These are phyloP conservation scores for Agrilus biguttatus DNA, from an alignment of 2,888 invertebrate species.

Conservation along the genomic window DNA sequence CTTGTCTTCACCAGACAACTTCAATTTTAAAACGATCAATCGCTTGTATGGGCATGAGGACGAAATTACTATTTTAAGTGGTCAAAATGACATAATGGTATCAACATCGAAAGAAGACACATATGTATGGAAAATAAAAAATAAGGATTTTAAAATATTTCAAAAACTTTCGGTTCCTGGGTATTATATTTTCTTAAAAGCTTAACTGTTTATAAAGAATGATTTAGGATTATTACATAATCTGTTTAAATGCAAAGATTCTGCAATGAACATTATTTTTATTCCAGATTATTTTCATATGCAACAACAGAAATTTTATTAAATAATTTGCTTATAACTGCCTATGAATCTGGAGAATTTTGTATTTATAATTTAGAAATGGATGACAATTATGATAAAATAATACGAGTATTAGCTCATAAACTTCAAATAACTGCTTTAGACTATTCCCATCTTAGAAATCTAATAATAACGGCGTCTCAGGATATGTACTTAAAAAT, in stretches of 20 bases:
- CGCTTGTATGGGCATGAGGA: constrained; percentile 15
- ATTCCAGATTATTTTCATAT: constrained; percentile 11
- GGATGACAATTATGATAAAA: constrained; percentile 9
- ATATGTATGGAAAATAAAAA: constrained; percentile 13
- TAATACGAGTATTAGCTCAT: constrained; percentile 13
- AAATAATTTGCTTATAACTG: constrained; percentile 14
- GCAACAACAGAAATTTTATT: constrained; percentile 13
- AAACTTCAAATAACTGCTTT: constrained; percentile 15
- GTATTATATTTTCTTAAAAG: constrained; percentile 5
- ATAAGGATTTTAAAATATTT: constrained; percentile 12
- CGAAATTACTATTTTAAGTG: constrained; percentile 12
- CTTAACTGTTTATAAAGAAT: neutral
- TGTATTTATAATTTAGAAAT: constrained; percentile 14
- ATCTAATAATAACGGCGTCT: constrained; percentile 14
- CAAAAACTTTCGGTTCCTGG: constrained; percentile 13
- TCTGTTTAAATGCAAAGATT: too few species aligned
- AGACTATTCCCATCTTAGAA: constrained; percentile 14
- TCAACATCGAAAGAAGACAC: constrained; percentile 13
- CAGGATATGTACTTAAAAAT: constrained; percentile 15
- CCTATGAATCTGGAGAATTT: constrained; percentile 18
- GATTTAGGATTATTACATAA: too few species aligned
- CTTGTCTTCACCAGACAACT: constrained; percentile 8
- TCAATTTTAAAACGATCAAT: constrained; percentile 10
- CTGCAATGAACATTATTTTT: neutral
- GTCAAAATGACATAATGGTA: constrained; percentile 13